A percentile compares a stretch with the other conserved stretches of the same genome.
Evolutionary conservation across 2,888 invertebrate species (phyloP).

Genomic region (Oxystoma pomonae): DNA sequence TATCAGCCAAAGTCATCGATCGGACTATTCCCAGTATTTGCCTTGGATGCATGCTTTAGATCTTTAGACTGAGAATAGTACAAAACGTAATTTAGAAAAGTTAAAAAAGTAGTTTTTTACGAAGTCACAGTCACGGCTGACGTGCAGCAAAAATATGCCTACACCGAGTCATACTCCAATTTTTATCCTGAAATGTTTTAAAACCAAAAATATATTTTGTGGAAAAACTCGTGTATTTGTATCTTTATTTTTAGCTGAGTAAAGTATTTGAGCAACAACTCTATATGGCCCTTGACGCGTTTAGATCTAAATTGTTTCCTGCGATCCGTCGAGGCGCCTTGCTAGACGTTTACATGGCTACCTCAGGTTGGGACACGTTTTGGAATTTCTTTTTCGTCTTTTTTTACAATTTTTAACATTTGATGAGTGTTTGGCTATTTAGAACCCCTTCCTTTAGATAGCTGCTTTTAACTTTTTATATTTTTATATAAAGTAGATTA

Average conservation of each 20-base stretch:
- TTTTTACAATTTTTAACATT: not conserved
- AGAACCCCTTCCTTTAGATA: not conserved
- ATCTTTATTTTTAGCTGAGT: constrained; percentile 59
- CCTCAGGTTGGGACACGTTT: constrained; percentile 65
- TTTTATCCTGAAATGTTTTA: no score
- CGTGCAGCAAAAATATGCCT: no score
- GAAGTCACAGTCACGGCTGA: no score
- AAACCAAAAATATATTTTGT: no score
- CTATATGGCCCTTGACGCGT: constrained; percentile 66
- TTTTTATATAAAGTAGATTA: not conserved
- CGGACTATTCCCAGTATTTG: no score
- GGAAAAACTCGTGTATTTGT: no score
- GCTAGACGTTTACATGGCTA: constrained; percentile 81
- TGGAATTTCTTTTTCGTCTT: constrained; percentile 4
- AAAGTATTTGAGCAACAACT: constrained; percentile 74
- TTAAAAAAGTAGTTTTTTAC: no score
- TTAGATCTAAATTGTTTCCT: constrained; percentile 76
- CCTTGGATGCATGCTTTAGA: no score
- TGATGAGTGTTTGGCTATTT: constrained; percentile 8
- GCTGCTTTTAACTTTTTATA: not conserved
- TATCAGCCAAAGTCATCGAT: no score
- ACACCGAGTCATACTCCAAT: no score
- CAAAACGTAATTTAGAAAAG: no score
- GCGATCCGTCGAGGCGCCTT: constrained; percentile 77
- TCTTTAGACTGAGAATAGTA: no score